Evolutionary conservation across 2,888 invertebrate genomes (phyloP).

Genomic region (Serripes groenlandicus): DNA sequence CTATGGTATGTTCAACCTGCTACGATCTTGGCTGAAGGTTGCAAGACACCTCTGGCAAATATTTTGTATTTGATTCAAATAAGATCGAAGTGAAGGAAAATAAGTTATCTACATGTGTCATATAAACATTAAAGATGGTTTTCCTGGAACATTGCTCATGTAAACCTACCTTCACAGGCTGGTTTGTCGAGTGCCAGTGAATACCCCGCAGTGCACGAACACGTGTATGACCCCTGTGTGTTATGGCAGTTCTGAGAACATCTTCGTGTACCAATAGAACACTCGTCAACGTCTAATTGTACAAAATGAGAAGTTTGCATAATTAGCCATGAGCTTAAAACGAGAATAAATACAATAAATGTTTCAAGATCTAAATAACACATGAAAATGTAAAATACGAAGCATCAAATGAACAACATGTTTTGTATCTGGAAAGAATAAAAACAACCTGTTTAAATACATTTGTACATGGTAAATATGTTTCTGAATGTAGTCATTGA

Average conservation of each 20-base stretch:
- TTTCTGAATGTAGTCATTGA: not conserved
- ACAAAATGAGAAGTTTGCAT: not conserved
- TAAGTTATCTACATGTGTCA: too few species aligned
- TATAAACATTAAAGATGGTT: too few species aligned
- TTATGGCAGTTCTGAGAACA: constrained; percentile 14
- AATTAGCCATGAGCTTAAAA: too few species aligned
- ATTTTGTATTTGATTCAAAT: not conserved
- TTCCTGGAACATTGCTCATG: too few species aligned
- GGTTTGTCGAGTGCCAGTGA: not conserved
- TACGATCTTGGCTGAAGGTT: too few species aligned
- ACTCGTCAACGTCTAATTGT: constrained; percentile 28
- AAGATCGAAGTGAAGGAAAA: not conserved
- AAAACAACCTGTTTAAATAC: not conserved
- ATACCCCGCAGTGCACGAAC: constrained; percentile 9
- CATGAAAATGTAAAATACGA: too few species aligned
- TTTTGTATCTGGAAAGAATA: not conserved
- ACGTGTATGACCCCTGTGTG: constrained; percentile 8
- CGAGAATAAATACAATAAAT: too few species aligned
- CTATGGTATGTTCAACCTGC: too few species aligned
- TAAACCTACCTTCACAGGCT: not conserved
- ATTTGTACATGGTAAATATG: not conserved
- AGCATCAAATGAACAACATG: too few species aligned
- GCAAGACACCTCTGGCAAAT: not conserved
- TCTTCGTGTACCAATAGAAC: not conserved
- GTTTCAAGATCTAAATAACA: too few species aligned